These are phyloP conservation scores for Cyrtorhinus lividipennis DNA, from an alignment of 1,140 invertebrate genomes.

Conservation along the genomic window DNA sequence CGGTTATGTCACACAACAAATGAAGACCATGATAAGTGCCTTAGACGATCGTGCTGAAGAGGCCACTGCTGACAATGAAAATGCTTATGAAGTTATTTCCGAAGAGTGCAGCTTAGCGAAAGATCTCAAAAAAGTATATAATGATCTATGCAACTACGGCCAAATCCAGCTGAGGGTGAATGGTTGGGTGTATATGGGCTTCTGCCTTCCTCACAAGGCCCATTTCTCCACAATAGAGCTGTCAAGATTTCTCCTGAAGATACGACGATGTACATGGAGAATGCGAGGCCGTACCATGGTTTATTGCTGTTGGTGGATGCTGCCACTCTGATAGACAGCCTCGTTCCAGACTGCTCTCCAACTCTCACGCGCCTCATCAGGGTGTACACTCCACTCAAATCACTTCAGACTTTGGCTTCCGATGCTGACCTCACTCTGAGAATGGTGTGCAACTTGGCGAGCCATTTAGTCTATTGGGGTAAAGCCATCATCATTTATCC, in stretches of 20 bases:
- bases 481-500: constrained; percentile 94
- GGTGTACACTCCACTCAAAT: constrained; percentile 76
- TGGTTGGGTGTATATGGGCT: constrained; percentile 79
- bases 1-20: constrained; percentile 72
- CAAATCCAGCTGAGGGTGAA: constrained; percentile 66
- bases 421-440: constrained; percentile 78
- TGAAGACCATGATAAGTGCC: constrained; percentile 65
- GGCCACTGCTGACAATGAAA: constrained; percentile 35
- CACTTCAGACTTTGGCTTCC: constrained; percentile 72
- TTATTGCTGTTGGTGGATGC: constrained; percentile 69
- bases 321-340: constrained; percentile 58
- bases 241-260: constrained; percentile 64
- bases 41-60: constrained; percentile 47
- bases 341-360: constrained; percentile 75
- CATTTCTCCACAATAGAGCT: constrained; percentile 62
- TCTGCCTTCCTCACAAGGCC: constrained; percentile 88
- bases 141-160: constrained; percentile 61
- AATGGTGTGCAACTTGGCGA: constrained; percentile 75
- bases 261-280: constrained; percentile 64
- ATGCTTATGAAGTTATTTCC: constrained; percentile 60
- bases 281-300: constrained; percentile 83
- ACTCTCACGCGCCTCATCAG: constrained; percentile 66
- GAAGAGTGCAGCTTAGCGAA: constrained; percentile 64
- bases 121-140: constrained; percentile 66
- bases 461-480: constrained; percentile 90